phyloP scores from a whole-genome alignment of 2,888 invertebrate genomes.

The Osedax frankpressi region DNA sequence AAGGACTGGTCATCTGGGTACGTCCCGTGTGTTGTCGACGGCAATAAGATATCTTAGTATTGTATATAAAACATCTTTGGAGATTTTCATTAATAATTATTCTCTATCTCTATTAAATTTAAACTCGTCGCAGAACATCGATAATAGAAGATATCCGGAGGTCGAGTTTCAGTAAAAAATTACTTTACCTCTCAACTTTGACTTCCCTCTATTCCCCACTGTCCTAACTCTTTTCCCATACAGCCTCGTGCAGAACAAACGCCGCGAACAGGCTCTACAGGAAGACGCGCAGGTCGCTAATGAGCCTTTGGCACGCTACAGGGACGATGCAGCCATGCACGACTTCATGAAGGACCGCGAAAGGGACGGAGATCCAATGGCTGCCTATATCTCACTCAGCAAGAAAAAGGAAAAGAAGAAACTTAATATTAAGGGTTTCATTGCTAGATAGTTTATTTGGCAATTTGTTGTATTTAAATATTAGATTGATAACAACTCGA shows the following conservation, averaged over 20 bases:
- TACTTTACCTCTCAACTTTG: too few relatives aligned
- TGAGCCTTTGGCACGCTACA: conserved; percentile 80
- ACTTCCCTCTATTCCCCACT: background rate
- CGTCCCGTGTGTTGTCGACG: too few relatives aligned
- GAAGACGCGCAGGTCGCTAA: conserved; percentile 68
- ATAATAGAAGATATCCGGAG: too few relatives aligned
- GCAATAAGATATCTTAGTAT: too few relatives aligned
- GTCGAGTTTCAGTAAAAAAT: too few relatives aligned
- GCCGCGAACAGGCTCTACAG: conserved; percentile 48
- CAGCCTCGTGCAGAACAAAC: conserved; percentile 55
- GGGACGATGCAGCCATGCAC: conserved; percentile 77
- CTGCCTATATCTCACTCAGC: conserved; percentile 66
- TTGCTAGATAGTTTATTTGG: too few relatives aligned
- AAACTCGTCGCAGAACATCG: background rate
- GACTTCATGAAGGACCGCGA: conserved; percentile 55
- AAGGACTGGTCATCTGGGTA: conserved; percentile 42
- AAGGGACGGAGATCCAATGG: conserved; percentile 83
- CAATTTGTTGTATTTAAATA: too few relatives aligned
- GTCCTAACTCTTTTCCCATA: background rate
- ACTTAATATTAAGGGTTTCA: background rate
- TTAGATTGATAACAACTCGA: too few relatives aligned
- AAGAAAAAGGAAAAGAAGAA: conserved; percentile 33
- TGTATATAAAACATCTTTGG: too few relatives aligned
- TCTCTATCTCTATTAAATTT: too few relatives aligned
- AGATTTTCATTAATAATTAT: too few relatives aligned